Evolutionary conservation across 2,888 invertebrate genomes (phyloP), one percentile per base, ranked within the genome.

Genomic region (Thalpophila matura): DNA sequence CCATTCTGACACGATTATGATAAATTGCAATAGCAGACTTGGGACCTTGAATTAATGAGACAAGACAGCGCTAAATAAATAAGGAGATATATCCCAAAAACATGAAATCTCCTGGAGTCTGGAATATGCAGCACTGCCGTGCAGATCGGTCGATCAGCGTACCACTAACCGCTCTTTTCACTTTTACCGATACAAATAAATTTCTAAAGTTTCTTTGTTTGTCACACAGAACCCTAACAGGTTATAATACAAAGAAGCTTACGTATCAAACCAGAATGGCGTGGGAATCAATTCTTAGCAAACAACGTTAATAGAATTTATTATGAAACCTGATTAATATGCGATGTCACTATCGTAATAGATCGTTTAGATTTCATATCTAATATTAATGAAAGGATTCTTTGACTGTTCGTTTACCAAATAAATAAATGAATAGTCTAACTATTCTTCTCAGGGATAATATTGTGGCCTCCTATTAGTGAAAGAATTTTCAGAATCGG

Each of bases 311-410:
- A 43, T 45, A 62, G 27, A 24, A 46, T 45, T 57, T 29, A 57
- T 61, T 64, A 74, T 49, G 59, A 63, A 74, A 74, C 55, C 58
- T 67, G 60, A 74, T 74, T 74, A 67, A 59, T 61, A 42, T 46
- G 59, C 54, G 37, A 67, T 62, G 61, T 54, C 66, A 54, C 40
- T 54, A 33, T 45, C 43, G 40, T 66, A 64, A 65, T 59, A 42
- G 29, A 47, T 14, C 24, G 49, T 45, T 63, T 59, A 56, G 49
- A 60, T 68, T 57, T 24, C n/a, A 45, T 33, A 26, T 49, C 29
- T 49, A 37, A 22, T 29, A 29, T 22, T 46, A 46, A 58, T 65
- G 10, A 46, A 50, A 45, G 6, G 10, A 16, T 26, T 10, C 10
- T 45, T 46, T 47, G 37, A 60, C 6, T 37, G 20, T 29, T 22